Evolutionary conservation across 2,113 vertebrate species (phyloP).

Genomic region (Anoplopoma fimbria): DNA sequence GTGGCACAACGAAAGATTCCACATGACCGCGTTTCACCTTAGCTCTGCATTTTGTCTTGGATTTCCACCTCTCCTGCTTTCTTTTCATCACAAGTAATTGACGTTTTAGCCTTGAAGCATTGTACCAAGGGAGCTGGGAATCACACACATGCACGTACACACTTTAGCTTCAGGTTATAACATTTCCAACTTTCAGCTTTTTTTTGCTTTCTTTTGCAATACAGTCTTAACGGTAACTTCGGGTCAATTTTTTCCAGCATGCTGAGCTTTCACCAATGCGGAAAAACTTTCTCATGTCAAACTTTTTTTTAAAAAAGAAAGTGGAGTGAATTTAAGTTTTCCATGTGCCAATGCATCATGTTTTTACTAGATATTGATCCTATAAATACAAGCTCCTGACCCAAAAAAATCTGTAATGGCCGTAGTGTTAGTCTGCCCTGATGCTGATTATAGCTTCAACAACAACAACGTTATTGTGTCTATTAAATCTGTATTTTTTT

Average conservation of each 20-base stretch:
- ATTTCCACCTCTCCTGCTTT: background rate
- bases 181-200: slow-evolving; percentile 40
- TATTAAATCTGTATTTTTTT: background rate
- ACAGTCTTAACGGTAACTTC: slow-evolving; percentile 20
- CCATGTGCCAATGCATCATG: slow-evolving; percentile 5
- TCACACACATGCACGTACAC: slow-evolving; percentile 6
- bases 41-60: slow-evolving; percentile 60
- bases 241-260: slow-evolving; percentile 39
- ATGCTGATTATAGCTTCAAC: slow-evolving; percentile 25
- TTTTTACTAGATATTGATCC: slow-evolving; percentile 17
- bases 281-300: slow-evolving; percentile 34
- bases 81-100: slow-evolving; percentile 67
- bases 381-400: slow-evolving; percentile 15
- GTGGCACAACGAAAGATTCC: slow-evolving; percentile 25
- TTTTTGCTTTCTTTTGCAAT: slow-evolving; percentile 36
- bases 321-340: slow-evolving; percentile 1
- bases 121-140: slow-evolving; percentile 37
- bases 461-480: background rate
- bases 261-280: slow-evolving; percentile 57
- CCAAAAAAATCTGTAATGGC: slow-evolving; percentile 3
- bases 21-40: slow-evolving; percentile 63
- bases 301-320: slow-evolving; percentile 50
- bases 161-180: slow-evolving; percentile 48
- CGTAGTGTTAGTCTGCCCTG: background rate
- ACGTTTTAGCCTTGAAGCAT: slow-evolving; percentile 59